Percentiles rank a stretch among this genome's conserved stretches.
phyloP scores from a whole-genome alignment of 2,113 vertebrate genomes.

The Clarias batrachus region DNA sequence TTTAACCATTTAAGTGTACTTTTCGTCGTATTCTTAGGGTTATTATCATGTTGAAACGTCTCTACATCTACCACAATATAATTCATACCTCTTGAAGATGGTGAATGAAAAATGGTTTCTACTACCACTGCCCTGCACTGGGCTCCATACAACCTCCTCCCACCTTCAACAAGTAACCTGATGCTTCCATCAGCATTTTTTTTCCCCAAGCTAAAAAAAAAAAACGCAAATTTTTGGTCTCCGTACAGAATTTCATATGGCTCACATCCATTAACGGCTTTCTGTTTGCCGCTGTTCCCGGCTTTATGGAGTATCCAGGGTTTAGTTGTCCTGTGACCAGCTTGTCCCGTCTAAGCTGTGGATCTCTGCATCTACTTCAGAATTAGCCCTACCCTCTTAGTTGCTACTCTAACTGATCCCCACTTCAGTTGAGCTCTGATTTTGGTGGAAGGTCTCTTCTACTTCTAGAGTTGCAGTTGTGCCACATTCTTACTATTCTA shows the following conservation, averaged over 20 bases:
- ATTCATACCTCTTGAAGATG: neutral
- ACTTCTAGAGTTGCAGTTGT: neutral
- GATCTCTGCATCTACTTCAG: neutral
- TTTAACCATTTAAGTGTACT: neutral
- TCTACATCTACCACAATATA: neutral
- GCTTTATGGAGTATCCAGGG: neutral
- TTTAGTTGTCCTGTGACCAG: neutral
- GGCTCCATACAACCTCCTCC: neutral
- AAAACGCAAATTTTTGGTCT: neutral
- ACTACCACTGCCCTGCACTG: neutral
- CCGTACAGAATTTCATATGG: neutral
- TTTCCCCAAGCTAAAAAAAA: neutral
- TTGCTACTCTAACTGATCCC: neutral
- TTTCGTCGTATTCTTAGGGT: neutral
- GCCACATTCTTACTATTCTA: neutral
- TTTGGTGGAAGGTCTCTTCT: neutral
- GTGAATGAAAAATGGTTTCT: neutral
- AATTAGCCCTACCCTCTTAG: neutral
- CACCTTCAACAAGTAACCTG: neutral
- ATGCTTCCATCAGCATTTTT: neutral
- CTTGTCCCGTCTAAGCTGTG: neutral
- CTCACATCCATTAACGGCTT: neutral
- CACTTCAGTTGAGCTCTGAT: neutral
- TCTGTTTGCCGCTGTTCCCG: neutral
- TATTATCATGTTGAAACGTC: neutral